Evolutionary conservation across 53 echinoderm and acorn worm species (phyloP).

Genomic region (Hippasteria phrygiana): DNA sequence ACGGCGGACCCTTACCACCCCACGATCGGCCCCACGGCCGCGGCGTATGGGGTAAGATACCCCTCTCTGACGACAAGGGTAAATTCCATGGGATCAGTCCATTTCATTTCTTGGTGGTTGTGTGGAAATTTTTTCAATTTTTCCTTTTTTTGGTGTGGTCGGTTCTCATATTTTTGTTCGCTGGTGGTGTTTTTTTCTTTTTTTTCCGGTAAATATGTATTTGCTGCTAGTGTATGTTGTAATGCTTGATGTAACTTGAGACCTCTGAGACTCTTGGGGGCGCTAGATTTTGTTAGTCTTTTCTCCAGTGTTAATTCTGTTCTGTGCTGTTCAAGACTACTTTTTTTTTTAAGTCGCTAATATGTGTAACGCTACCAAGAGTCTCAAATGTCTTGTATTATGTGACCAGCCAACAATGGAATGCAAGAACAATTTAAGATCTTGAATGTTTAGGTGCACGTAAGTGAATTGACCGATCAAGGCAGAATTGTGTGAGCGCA

Average conservation of each 20-base stretch:
- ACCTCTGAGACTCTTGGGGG: neutral
- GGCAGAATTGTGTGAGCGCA: too few species aligned
- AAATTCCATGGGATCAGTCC: slow-evolving; percentile 78
- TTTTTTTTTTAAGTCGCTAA: too few species aligned
- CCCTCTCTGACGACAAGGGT: slow-evolving; percentile 93
- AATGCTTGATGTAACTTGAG: neutral
- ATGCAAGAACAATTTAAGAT: neutral
- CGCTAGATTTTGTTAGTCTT: too few species aligned
- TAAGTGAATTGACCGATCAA: too few species aligned
- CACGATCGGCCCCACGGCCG: slow-evolving; percentile 88
- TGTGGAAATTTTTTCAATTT: slow-evolving; percentile 61
- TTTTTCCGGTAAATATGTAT: neutral
- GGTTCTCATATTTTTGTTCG: slow-evolving; percentile 48
- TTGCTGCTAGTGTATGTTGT: slow-evolving; percentile 18
- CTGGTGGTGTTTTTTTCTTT: slow-evolving; percentile 43
- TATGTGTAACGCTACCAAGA: too few species aligned
- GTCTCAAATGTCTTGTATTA: neutral
- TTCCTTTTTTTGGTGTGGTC: slow-evolving; percentile 64
- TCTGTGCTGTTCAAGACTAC: neutral
- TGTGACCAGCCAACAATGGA: neutral
- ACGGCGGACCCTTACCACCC: slow-evolving; percentile 96
- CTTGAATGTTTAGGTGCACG: neutral
- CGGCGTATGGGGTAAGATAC: slow-evolving; percentile 99
- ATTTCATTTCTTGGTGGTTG: slow-evolving; percentile 77
- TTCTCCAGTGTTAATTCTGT: neutral